A percentile compares a stretch with the other conserved stretches of the same genome.
These are phyloP conservation scores for Planiliza haematocheilus DNA, from an alignment of 2,113 vertebrate species.

Conservation along the genomic window DNA sequence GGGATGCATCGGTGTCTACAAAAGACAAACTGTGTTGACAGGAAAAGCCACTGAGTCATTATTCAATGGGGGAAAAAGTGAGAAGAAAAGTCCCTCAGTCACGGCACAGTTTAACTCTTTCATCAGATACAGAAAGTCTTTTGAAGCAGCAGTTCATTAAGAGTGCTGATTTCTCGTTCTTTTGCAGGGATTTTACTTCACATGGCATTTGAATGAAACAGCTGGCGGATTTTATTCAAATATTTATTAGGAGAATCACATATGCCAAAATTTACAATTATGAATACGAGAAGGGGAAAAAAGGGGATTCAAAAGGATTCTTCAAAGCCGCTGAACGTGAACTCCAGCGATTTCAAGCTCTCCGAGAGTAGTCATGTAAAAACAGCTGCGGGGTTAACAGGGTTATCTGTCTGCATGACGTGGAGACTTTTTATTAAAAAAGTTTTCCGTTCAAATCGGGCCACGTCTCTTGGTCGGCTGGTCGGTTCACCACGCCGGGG, in stretches of 20 bases:
- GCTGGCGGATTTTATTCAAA: constrained; percentile 27
- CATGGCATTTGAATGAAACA: constrained; percentile 26
- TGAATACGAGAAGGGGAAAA: neutral
- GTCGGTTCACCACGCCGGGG: no score
- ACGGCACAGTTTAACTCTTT: constrained; percentile 24
- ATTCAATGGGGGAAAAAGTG: constrained; percentile 19
- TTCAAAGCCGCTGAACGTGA: neutral
- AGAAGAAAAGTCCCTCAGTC: constrained; percentile 12
- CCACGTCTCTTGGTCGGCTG: neutral
- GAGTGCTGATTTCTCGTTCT: neutral
- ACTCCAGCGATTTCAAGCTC: neutral
- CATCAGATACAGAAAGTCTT: constrained; percentile 29
- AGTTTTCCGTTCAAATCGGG: neutral
- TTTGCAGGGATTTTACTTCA: neutral
- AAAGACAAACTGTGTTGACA: constrained; percentile 53
- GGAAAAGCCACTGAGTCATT: constrained; percentile 54
- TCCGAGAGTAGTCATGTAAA: neutral
- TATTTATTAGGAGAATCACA: constrained; percentile 17
- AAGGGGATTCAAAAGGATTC: neutral
- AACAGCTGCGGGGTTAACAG: neutral
- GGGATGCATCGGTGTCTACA: constrained; percentile 46
- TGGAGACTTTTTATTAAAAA: neutral
- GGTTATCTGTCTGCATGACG: neutral
- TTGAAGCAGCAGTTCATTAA: constrained; percentile 8
- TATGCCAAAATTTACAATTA: constrained; percentile 7